Evolutionary conservation across 2,113 vertebrate species (phyloP), one percentile per base, ranked within the genome.

Genomic region (Elaphurus davidianus): DNA sequence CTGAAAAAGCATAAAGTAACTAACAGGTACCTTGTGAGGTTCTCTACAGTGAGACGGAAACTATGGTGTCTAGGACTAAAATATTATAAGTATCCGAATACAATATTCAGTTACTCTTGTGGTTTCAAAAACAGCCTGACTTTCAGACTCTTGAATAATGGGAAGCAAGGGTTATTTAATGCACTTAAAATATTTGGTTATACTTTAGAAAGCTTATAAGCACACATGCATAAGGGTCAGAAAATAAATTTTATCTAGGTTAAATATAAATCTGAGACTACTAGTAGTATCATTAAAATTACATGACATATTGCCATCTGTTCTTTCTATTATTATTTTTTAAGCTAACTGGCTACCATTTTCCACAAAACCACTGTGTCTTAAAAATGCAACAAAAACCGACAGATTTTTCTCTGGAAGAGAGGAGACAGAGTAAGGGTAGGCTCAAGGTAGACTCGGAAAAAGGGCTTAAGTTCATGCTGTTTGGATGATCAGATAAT

Each of bases 171-270:
- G 33, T 57, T 76, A 87, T 81, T 91, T 76, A 94, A 55, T 55
- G 19, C 3, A 74, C 64, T 93, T 74, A 91, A 27, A 94, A 83
- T 47, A 88, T 54, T 74, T 74, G 71, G 6, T 91, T 94, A 91
- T 87, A 97, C 14, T 91, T 93, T 83, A 43, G 52, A 90, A 76
- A 93, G 47, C 5, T 97, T 96, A 76, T 79, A 98, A 96, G 21
- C 45, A 97, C 28, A 93, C 28, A 67, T 91, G 11, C 36, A 89
- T 91, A 87, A 86, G 93, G 90, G 10, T 71, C 43, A 92, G 60
- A 54, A 96, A 95, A 91, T 60, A 79, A 95, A 91, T 76, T 55
- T 78, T 76, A 92, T 55, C 62, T 74, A 87, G 57, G 83, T 90
- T 91, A 96, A 94, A 71, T 21, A 91, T 62, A 85, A 90, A 87